These are phyloP conservation scores for Ammodytes marinus DNA, from an alignment of 2,113 vertebrate genomes.

Conservation along the genomic window DNA sequence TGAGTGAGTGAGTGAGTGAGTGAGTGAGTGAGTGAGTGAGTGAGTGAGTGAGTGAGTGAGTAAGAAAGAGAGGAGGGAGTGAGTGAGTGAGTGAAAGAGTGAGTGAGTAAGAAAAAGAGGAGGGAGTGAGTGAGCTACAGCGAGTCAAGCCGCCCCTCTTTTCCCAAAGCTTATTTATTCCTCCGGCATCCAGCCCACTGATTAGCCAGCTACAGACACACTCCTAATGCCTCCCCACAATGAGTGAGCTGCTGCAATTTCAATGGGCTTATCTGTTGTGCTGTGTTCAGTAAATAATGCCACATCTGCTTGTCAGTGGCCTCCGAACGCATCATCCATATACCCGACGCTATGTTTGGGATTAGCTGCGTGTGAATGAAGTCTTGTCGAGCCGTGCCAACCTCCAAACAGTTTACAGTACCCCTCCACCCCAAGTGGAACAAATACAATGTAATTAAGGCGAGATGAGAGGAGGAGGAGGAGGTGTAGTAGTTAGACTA, in stretches of 20 bases:
- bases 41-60: slow-evolving; percentile 56
- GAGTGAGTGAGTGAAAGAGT: slow-evolving; percentile 48
- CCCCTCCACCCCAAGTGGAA: slow-evolving; percentile 72
- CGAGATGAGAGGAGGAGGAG: slow-evolving; percentile 51
- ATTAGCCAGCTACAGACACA: slow-evolving; percentile 61
- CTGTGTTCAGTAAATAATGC: slow-evolving; percentile 81
- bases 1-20: slow-evolving; percentile 42
- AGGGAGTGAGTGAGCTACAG: slow-evolving; percentile 46
- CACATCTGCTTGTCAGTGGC: slow-evolving; percentile 76
- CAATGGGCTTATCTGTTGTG: slow-evolving; percentile 84
- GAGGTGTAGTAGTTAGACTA: slow-evolving; percentile 56
- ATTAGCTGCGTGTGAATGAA: slow-evolving; percentile 82
- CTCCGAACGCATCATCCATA: slow-evolving; percentile 73
- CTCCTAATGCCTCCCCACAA: slow-evolving; percentile 55
- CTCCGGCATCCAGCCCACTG: slow-evolving; percentile 56
- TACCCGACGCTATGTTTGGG: slow-evolving; percentile 76
- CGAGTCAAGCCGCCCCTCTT: slow-evolving; percentile 49
- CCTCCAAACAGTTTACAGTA: slow-evolving; percentile 85
- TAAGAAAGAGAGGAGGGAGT: background rate
- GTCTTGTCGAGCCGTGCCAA: slow-evolving; percentile 80
- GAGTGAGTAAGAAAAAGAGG: slow-evolving; percentile 24
- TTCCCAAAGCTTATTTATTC: slow-evolving; percentile 69
- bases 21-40: slow-evolving; percentile 31
- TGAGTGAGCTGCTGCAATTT: slow-evolving; percentile 68
- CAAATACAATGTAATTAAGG: slow-evolving; percentile 77